Evolutionary conservation across 2,113 vertebrate genomes (phyloP), one percentile per base, ranked within the genome.

Genomic region (Piprites chloris): DNA sequence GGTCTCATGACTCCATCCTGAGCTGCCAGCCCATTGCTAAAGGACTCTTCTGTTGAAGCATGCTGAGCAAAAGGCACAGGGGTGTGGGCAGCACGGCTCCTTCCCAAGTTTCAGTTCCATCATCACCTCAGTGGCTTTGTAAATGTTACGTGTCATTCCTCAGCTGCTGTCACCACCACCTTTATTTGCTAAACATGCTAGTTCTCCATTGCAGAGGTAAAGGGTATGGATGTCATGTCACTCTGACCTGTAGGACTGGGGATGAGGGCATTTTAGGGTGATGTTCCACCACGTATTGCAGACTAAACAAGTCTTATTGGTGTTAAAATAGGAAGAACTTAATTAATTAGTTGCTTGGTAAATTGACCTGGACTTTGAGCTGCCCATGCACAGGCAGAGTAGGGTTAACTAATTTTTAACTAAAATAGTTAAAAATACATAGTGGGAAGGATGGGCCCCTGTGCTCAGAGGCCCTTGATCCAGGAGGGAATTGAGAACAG

Each of bases 31-130:
- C 91, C 80, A 1, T 77, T 74, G 92, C 87, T 90, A 59, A 44
- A 88, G 95, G 90, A 97, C 78, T 93, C 89, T 66, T 50, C 72
- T 82, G 93, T 62, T 77, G 90, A 91, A 94, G 91, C 95, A 91
- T 46, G 89, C 91, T 37, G 67, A 92, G 91, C 90, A 65, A 49
- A 72, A 23, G 15, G 92, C 91, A 42, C 52, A 58, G 91, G 95
- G 93, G 19, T 22, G 47, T 11, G 79, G 90, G 63, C 80, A 79
- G 85, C 92, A 67, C 73, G 13, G 61, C 93, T 90, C 82, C 89
- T 95, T 66, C 90, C 76, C 73, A 4, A n/a, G 26, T 89, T 82
- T 85, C 69, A 30, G 73, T 20, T 46, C 77, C 91, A 49, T 58
- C 90, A 20, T 44, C 95, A 77, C 16, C 9, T 88, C 58, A 76